phyloP scores from a whole-genome alignment of 2,113 vertebrate species.

The Serinus canaria region DNA sequence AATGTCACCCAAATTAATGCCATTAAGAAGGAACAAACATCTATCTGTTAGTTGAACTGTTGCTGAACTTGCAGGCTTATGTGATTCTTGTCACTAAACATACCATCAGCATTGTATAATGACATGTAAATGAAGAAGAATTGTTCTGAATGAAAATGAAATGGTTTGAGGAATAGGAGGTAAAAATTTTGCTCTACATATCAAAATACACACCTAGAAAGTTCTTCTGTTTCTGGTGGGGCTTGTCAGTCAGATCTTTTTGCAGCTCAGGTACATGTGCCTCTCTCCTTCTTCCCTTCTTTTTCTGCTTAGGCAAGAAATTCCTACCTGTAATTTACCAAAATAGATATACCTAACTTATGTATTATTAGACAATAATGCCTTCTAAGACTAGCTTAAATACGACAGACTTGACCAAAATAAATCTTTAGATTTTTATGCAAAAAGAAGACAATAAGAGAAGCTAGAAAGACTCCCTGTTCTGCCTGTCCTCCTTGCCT shows the following conservation, averaged over 20 bases:
- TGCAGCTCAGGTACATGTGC: too few relatives aligned
- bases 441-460: neutral
- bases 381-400: neutral
- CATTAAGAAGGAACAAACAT: neutral
- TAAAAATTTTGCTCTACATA: neutral
- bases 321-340: neutral
- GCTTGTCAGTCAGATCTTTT: neutral
- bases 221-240: neutral
- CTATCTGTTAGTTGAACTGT: neutral
- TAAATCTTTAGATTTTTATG: neutral
- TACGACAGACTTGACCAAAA: neutral
- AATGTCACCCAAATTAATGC: neutral
- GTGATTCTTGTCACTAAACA: neutral
- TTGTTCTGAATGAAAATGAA: neutral
- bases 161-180: neutral
- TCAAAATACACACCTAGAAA: neutral
- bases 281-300: neutral
- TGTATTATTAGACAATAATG: neutral
- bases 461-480: neutral
- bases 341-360: neutral
- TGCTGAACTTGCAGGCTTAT: neutral
- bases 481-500: neutral
- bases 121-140: neutral
- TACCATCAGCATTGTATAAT: neutral
- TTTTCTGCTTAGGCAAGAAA: neutral